phyloP scores from a whole-genome alignment of 1,140 invertebrate species.

The Contarinia nasturtii region DNA sequence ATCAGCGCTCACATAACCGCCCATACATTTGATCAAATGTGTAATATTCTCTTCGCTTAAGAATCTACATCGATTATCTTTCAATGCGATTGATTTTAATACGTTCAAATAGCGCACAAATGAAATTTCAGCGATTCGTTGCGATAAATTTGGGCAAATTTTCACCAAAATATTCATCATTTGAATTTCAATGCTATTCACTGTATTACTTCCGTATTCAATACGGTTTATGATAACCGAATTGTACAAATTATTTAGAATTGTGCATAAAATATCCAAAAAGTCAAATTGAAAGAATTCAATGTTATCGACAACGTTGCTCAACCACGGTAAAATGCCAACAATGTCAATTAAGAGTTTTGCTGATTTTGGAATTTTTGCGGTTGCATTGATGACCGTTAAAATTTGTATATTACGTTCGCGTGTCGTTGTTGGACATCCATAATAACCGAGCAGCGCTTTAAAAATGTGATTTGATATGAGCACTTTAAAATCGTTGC shows the following conservation, averaged over 20 bases:
- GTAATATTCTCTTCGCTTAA: no score
- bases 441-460: constrained; percentile 33
- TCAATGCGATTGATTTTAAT: constrained; percentile 2
- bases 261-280: constrained; percentile 20
- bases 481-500: constrained; percentile 32
- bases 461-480: constrained; percentile 37
- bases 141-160: constrained; percentile 12
- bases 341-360: constrained; percentile 38
- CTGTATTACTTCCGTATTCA: constrained; percentile 11
- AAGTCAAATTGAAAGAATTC: constrained; percentile 22
- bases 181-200: constrained; percentile 10
- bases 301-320: constrained; percentile 12
- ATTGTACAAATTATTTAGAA: constrained; percentile 20
- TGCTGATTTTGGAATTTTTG: constrained; percentile 34
- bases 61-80: no score
- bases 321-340: constrained; percentile 40
- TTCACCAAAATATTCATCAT: constrained; percentile 12
- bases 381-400: constrained; percentile 32
- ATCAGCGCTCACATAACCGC: no score
- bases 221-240: constrained; percentile 9
- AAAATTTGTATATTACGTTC: constrained; percentile 39
- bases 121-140: constrained; percentile 10
- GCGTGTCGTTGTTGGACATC: constrained; percentile 19
- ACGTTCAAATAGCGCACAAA: constrained; percentile 16
- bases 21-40: no score